phyloP scores from a whole-genome alignment of 2,888 invertebrate species.

The Aleiodes leptofemur region DNA sequence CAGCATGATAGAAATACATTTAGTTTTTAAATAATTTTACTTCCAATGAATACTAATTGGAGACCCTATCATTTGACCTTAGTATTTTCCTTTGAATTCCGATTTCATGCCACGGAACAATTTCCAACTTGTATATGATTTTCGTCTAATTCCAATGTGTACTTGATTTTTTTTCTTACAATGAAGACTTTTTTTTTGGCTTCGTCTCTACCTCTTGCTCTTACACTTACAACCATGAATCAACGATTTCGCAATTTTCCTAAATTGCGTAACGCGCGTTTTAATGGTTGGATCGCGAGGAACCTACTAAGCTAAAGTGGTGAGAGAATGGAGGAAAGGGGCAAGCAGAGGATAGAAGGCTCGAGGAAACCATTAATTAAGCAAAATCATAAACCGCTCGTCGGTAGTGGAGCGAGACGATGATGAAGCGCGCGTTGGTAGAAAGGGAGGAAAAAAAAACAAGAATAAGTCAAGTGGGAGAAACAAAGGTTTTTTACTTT shows the following conservation, averaged over 20 bases:
- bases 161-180: conserved; percentile 12
- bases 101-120: conserved; percentile 26
- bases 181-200: background rate
- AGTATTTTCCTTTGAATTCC: conserved; percentile 24
- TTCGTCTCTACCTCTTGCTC: background rate
- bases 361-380: conserved; percentile 64
- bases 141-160: conserved; percentile 8
- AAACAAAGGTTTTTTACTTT: conserved; percentile 28
- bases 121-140: conserved; percentile 22
- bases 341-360: conserved; percentile 46
- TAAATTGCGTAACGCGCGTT: conserved; percentile 66
- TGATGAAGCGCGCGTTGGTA: conserved; percentile 26
- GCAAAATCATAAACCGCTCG: conserved; percentile 66
- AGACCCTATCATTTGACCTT: conserved; percentile 10
- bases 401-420: conserved; percentile 42
- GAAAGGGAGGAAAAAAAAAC: background rate
- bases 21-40: conserved; percentile 19
- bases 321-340: conserved; percentile 41
- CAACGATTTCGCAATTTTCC: conserved; percentile 64
- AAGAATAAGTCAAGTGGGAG: conserved; percentile 6
- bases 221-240: conserved; percentile 46
- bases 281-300: conserved; percentile 49
- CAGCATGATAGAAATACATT: conserved; percentile 5
- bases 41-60: background rate
- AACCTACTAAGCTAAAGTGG: conserved; percentile 33